Percentiles rank a stretch among this genome's conserved stretches.
These are phyloP conservation scores for Margarornis squamiger DNA, from an alignment of 2,797 vertebrate species.

Conservation along the genomic window DNA sequence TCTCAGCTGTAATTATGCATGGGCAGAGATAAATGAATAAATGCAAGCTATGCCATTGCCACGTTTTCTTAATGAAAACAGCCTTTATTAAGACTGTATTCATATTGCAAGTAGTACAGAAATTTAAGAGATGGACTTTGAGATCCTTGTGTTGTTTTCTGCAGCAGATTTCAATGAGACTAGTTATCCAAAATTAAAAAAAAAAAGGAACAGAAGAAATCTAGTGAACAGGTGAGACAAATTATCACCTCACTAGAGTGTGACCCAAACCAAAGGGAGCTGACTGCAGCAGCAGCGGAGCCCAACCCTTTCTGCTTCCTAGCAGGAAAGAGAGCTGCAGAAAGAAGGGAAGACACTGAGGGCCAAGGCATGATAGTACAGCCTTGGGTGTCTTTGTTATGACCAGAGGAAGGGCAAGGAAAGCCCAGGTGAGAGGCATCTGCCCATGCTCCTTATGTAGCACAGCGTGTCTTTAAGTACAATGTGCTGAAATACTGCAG, in stretches of 20 bases:
- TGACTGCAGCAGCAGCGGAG: neutral
- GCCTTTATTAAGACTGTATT: neutral
- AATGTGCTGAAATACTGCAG: neutral
- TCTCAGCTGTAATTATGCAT: neutral
- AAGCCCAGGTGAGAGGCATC: neutral
- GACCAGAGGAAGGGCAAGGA: neutral
- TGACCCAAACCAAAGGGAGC: neutral
- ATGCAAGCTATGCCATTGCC: neutral
- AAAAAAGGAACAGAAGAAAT: neutral
- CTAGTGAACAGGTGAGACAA: neutral
- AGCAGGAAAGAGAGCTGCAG: neutral
- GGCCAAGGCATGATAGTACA: neutral
- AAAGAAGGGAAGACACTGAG: too few species aligned
- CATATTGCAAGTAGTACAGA: neutral
- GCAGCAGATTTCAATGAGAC: neutral
- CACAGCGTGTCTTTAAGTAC: neutral
- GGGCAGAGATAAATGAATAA: neutral
- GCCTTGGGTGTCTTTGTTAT: neutral
- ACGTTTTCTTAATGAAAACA: neutral
- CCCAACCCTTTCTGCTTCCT: neutral
- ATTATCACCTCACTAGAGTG: neutral
- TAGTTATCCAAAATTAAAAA: neutral
- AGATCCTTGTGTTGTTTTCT: neutral
- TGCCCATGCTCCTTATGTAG: neutral
- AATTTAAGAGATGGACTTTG: neutral